A percentile compares a stretch with the other conserved stretches of the same genome.
phyloP scores from a whole-genome alignment of 2,888 invertebrate species.

The Agrochola macilenta region DNA sequence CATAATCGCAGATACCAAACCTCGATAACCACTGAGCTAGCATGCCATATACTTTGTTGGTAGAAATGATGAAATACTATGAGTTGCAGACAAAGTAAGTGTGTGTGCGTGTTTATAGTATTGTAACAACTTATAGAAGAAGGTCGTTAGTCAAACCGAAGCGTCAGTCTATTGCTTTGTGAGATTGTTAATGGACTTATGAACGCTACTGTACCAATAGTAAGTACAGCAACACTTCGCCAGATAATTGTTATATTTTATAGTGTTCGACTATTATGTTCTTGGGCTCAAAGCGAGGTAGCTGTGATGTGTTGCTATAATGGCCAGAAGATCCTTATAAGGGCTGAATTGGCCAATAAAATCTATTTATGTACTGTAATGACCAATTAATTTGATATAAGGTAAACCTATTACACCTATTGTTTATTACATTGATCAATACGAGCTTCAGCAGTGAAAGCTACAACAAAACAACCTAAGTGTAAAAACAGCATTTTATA shows the following conservation, averaged over 20 bases:
- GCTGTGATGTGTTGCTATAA: neutral
- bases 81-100: too few relatives aligned
- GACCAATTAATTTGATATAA: neutral
- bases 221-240: neutral
- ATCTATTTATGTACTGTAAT: neutral
- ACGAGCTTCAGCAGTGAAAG: neutral
- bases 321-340: neutral
- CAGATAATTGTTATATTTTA: neutral
- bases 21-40: too few relatives aligned
- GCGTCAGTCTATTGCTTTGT: too few relatives aligned
- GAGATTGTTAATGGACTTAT: too few relatives aligned
- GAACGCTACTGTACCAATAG: neutral
- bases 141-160: too few relatives aligned
- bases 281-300: neutral
- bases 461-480: too few relatives aligned
- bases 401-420: neutral
- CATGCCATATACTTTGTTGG: too few relatives aligned
- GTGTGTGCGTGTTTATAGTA: too few relatives aligned
- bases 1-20: too few relatives aligned
- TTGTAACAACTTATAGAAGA: too few relatives aligned
- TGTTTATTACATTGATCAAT: neutral
- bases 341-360: neutral
- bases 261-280: neutral
- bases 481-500: slow-evolving; percentile 3
- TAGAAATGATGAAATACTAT: too few relatives aligned